Evolutionary conservation across 2,797 vertebrate genomes (phyloP), one percentile per base, ranked within the genome.

Genomic region (Bryconaethiops microstoma): DNA sequence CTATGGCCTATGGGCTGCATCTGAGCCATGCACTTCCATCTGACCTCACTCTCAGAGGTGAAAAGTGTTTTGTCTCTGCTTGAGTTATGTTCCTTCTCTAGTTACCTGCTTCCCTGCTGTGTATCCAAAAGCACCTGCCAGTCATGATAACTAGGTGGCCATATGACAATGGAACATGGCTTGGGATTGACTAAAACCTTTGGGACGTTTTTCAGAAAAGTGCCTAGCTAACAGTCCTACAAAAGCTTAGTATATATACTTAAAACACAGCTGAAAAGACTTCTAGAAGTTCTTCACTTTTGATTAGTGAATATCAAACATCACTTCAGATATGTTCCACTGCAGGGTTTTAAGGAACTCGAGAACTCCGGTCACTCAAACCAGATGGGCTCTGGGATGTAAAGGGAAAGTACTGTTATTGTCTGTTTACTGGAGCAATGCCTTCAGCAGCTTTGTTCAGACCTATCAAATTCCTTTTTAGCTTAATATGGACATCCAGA

Each of bases 71-170:
- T 77, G 63, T 74, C 78, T 72, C 72, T 81, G 70, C 77, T 80
- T 48, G 55, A 74, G 63, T 74, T 71, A 39, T 83, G 75, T 74
- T 84, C 76, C 79, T 82, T 83, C 70, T 85, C 54, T 42, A 74
- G 16, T 85, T 85, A 84, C 78, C 74, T 82, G 74, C 72, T 78
- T 72, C 40, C 42, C 29, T 82, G 65, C 76, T 55, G 73, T 10
- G 9, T 65, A 35, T 83, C 81, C 59, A 67, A 77, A 79, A 23
- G 76, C 70, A 76, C 69, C 21, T 70, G 72, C 60, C 83, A 75
- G 65, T 78, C 69, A 80, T 70, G 29, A 72, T 59, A 83, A 35
- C 78, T 65, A n/a, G 5, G 25, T 73, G 59, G 40, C 25, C 74
- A 76, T 52, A 23, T 21, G 23, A 62, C 50, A 82, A 3, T 77